phyloP scores from a whole-genome alignment of 2,888 invertebrate genomes.

The Myopa testacea region DNA sequence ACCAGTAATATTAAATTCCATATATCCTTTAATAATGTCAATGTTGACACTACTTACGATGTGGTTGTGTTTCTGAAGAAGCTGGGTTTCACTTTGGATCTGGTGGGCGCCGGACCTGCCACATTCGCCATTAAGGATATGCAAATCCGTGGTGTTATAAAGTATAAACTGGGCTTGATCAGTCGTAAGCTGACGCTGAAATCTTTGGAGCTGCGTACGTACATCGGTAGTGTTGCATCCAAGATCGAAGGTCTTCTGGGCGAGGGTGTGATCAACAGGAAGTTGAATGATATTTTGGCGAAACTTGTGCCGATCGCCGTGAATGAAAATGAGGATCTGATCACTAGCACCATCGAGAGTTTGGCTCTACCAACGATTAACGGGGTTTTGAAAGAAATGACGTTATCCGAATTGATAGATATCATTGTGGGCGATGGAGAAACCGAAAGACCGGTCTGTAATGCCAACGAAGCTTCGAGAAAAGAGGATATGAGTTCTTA shows the following conservation, averaged over 20 bases:
- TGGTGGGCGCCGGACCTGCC: slow-evolving; percentile 59
- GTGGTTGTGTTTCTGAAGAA: slow-evolving; percentile 55
- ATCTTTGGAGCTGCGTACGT: slow-evolving; percentile 55
- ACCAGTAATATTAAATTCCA: slow-evolving; percentile 57
- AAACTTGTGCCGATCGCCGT: slow-evolving; percentile 54
- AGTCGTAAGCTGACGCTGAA: slow-evolving; percentile 57
- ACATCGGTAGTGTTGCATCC: slow-evolving; percentile 59
- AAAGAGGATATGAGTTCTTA: slow-evolving; percentile 29
- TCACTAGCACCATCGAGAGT: slow-evolving; percentile 57
- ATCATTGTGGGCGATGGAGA: slow-evolving; percentile 49
- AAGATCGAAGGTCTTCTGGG: slow-evolving; percentile 62
- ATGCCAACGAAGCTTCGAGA: slow-evolving; percentile 49
- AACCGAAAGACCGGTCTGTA: slow-evolving; percentile 56
- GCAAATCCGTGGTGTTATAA: slow-evolving; percentile 55
- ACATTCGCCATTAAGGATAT: slow-evolving; percentile 58
- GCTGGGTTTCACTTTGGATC: slow-evolving; percentile 60
- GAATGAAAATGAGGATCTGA: slow-evolving; percentile 60
- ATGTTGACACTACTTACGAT: slow-evolving; percentile 58
- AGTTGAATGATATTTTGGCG: slow-evolving; percentile 58
- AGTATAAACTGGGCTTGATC: slow-evolving; percentile 57
- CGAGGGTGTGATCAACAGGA: slow-evolving; percentile 56
- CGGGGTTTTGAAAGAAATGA: slow-evolving; percentile 52
- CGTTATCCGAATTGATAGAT: slow-evolving; percentile 51
- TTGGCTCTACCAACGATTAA: slow-evolving; percentile 56
- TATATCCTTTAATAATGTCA: slow-evolving; percentile 57